Percentiles rank a stretch among this genome's conserved stretches.
These are phyloP conservation scores for Actinostola sp. DNA, from an alignment of 92 coral and sea anemone genomes.

Conservation along the genomic window DNA sequence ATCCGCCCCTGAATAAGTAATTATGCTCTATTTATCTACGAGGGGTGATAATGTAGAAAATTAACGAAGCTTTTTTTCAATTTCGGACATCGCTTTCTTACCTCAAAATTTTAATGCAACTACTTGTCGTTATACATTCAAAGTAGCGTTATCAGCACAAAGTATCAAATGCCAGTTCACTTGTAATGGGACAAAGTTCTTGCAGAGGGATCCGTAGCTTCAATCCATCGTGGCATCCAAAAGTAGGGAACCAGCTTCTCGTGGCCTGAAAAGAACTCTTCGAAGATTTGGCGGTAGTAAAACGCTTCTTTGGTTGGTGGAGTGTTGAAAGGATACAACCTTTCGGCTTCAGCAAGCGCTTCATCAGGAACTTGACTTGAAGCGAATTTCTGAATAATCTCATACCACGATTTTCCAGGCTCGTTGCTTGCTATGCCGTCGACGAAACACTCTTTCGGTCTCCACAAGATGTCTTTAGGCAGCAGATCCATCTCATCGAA, in stretches of 20 bases:
- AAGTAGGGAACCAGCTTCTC: conserved; percentile 81
- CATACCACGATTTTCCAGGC: conserved; percentile 92
- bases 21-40: too few species aligned
- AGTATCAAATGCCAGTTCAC: neutral
- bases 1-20: too few species aligned
- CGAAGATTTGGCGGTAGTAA: conserved; percentile 85
- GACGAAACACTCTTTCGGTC: conserved; percentile 96
- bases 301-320: conserved; percentile 92
- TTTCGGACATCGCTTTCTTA: too few species aligned
- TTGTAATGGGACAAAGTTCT: conserved; percentile 89
- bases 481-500: conserved; percentile 80
- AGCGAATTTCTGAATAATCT: conserved; percentile 78
- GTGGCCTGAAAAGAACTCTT: conserved; percentile 78
- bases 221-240: conserved; percentile 98
- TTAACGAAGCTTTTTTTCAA: too few species aligned
- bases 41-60: too few species aligned
- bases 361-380: conserved; percentile 79
- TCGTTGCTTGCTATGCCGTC: conserved; percentile 89
- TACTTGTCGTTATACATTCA: too few species aligned
- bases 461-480: conserved; percentile 94
- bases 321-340: conserved; percentile 80
- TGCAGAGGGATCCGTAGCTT: conserved; percentile 94
- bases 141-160: too few species aligned
- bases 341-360: conserved; percentile 66
- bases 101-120: too few species aligned